Conservation (phyloP, 2,888 invertebrate species). For the Drosophila neoperkinsi region DNA sequence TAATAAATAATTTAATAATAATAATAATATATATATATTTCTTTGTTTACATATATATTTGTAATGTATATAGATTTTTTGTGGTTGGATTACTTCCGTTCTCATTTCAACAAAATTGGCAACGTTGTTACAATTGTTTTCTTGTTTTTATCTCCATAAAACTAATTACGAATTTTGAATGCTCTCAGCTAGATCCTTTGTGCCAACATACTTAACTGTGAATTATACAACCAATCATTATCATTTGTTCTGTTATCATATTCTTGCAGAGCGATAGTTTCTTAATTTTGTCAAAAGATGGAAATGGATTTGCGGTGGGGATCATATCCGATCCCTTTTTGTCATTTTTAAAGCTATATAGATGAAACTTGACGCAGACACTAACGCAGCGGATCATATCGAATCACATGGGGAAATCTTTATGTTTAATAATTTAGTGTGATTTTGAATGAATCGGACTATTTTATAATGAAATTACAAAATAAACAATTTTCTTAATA, state of each 20-base stretch:
- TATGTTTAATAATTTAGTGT: slow-evolving; percentile 1
- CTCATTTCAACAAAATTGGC: slow-evolving; percentile 68
- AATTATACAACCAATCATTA: slow-evolving; percentile 74
- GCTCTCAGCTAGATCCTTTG: slow-evolving; percentile 10
- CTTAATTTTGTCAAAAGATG: slow-evolving; percentile 9
- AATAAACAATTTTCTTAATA: background rate
- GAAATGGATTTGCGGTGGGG: slow-evolving; percentile 1
- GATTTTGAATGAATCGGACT: slow-evolving; percentile 10
- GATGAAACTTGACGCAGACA: slow-evolving; percentile 10
- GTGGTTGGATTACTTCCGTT: slow-evolving; percentile 28
- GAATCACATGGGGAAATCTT: slow-evolving; percentile 16
- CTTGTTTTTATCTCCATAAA: slow-evolving; percentile 16
- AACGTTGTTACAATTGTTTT: slow-evolving; percentile 61
- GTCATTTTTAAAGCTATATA: slow-evolving; percentile 30
- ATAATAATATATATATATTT: slow-evolving; percentile 30
- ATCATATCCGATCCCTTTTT: slow-evolving; percentile 13
- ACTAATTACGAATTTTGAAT: slow-evolving; percentile 44
- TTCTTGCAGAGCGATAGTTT: slow-evolving; percentile 27
- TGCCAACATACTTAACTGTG: slow-evolving; percentile 52
- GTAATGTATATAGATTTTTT: slow-evolving; percentile 44
- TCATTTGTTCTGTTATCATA: slow-evolving; percentile 22
- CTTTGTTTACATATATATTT: slow-evolving; percentile 29
- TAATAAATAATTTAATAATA: slow-evolving; percentile 57
- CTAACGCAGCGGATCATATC: slow-evolving; percentile 7
- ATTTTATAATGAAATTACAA: background rate